phyloP scores from a whole-genome alignment of 2,797 vertebrate genomes.

The Gallinago solitaria region DNA sequence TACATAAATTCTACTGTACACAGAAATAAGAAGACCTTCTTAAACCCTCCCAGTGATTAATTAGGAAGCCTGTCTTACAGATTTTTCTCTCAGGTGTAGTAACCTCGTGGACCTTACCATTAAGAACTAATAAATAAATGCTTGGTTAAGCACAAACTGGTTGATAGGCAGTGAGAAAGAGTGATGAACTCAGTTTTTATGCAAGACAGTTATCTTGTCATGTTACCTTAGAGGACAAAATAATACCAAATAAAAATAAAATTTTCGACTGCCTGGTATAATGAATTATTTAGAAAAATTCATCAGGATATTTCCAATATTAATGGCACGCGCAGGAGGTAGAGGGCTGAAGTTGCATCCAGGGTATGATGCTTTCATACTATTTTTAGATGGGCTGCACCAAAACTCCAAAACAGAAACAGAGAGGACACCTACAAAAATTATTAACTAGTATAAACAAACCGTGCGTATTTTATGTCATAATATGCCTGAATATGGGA shows the following conservation, averaged over 20 bases:
- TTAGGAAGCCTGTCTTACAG: constrained; percentile 74
- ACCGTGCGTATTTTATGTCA: neutral
- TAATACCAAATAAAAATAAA: constrained; percentile 61
- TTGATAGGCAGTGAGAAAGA: constrained; percentile 74
- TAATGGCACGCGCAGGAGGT: neutral
- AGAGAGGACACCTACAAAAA: neutral
- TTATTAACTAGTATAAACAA: neutral
- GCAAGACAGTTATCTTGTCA: constrained; percentile 58
- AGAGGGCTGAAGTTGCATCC: neutral
- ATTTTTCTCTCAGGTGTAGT: constrained; percentile 79
- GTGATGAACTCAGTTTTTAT: constrained; percentile 66
- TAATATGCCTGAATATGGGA: neutral
- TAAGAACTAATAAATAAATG: constrained; percentile 80
- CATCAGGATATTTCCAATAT: neutral
- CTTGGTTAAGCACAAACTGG: constrained; percentile 75
- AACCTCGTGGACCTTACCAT: constrained; percentile 72
- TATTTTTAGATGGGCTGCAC: neutral
- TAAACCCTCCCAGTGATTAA: constrained; percentile 76
- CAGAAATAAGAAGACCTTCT: constrained; percentile 69
- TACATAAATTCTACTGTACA: constrained; percentile 69
- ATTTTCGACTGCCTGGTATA: constrained; percentile 33
- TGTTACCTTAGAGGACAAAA: constrained; percentile 70
- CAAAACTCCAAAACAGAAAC: neutral
- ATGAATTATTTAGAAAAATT: constrained; percentile 45
- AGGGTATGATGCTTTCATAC: neutral